Percentiles rank a stretch among this genome's conserved stretches.
These are phyloP conservation scores for Falco peregrinus DNA, from an alignment of 2,797 vertebrate genomes.

Conservation along the genomic window DNA sequence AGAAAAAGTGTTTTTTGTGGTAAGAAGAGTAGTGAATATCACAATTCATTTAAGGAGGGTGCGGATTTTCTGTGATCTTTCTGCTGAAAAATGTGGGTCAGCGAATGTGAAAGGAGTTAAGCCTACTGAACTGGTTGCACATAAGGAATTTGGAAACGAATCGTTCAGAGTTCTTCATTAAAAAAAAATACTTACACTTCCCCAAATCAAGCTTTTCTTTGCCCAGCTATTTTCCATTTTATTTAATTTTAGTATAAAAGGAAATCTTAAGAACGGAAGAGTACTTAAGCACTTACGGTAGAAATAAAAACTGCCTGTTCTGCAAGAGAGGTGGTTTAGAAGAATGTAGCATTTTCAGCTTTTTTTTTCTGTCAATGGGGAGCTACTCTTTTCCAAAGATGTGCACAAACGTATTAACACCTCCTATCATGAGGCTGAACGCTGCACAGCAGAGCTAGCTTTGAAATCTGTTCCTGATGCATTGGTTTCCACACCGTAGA, in stretches of 20 bases:
- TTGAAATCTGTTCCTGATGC: not conserved
- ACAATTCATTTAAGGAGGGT: not conserved
- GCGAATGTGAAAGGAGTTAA: not conserved
- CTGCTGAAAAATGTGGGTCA: slow-evolving; percentile 13
- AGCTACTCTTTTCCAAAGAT: not conserved
- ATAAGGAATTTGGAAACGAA: slow-evolving; percentile 22
- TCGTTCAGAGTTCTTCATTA: not conserved
- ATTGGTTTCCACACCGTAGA: not conserved
- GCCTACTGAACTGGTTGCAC: not conserved
- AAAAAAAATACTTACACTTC: not conserved
- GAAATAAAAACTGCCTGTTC: not conserved
- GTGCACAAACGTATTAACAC: not conserved
- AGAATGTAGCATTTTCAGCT: not conserved
- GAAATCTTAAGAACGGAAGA: not conserved
- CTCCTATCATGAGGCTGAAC: not conserved
- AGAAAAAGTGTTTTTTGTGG: not conserved
- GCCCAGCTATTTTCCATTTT: not conserved
- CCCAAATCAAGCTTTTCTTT: not conserved
- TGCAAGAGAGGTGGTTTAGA: not conserved
- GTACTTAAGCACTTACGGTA: not conserved
- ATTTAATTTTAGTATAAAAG: not conserved
- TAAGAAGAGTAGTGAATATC: not conserved
- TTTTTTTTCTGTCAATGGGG: not conserved
- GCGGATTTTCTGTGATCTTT: not conserved
- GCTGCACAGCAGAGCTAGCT: not conserved